These are phyloP conservation scores for Stenoptilia bipunctidactyla DNA, from an alignment of 2,888 invertebrate genomes.

Conservation along the genomic window DNA sequence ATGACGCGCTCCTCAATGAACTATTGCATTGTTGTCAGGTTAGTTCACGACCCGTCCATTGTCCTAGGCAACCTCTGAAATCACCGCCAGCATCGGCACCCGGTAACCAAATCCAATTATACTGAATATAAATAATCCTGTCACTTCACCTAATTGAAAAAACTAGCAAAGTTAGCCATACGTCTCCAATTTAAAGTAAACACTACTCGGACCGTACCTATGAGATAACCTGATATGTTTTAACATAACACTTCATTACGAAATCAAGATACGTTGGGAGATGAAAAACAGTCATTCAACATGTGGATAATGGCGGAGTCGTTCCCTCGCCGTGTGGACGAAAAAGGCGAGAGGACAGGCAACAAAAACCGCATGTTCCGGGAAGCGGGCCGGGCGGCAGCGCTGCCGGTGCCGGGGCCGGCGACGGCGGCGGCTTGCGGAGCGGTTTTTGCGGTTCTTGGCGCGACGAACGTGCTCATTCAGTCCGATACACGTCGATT, in stretches of 20 bases:
- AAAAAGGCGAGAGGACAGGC: not conserved
- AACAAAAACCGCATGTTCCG: not conserved
- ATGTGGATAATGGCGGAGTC: not conserved
- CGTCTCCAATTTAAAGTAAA: slow-evolving; percentile 33
- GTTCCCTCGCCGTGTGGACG: not conserved
- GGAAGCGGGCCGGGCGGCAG: slow-evolving; percentile 11
- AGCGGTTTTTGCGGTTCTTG: not conserved
- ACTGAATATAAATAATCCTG: too few species aligned
- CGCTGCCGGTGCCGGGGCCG: slow-evolving; percentile 2
- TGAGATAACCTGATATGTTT: too few species aligned
- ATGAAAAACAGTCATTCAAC: not conserved
- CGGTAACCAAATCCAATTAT: too few species aligned
- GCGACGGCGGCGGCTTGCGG: slow-evolving; percentile 12
- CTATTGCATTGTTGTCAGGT: slow-evolving; percentile 1
- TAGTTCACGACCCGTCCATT: too few species aligned
- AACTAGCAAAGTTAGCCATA: too few species aligned
- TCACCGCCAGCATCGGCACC: too few species aligned
- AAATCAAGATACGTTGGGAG: too few species aligned
- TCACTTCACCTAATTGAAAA: too few species aligned
- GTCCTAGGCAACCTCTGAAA: too few species aligned
- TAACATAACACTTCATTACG: too few species aligned
- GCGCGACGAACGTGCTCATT: slow-evolving; percentile 1
- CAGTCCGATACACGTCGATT: not conserved
- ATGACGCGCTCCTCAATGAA: slow-evolving; percentile 1
- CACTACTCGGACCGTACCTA: slow-evolving; percentile 10